These are phyloP conservation scores for Trichogramma pretiosum DNA, from an alignment of 1,140 invertebrate species.

Conservation along the genomic window DNA sequence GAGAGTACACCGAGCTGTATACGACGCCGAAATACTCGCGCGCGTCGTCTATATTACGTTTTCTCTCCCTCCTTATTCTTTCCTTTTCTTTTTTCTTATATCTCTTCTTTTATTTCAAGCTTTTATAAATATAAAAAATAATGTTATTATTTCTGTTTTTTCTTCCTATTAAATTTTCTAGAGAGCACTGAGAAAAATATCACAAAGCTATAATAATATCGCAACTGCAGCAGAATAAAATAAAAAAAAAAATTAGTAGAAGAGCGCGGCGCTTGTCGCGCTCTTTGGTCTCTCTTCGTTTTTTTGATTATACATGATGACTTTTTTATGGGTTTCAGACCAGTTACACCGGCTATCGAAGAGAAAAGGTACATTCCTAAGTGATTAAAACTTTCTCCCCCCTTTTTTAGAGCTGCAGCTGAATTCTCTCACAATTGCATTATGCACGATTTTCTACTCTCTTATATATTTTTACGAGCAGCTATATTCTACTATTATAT, in stretches of 20 bases:
- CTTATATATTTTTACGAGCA: constrained; percentile 5
- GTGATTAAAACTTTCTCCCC: constrained; percentile 8
- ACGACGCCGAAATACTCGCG: not conserved
- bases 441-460: too few relatives aligned
- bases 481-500: not conserved
- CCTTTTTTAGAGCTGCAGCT: constrained; percentile 8
- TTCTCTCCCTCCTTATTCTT: not conserved
- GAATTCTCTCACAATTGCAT: constrained; percentile 8
- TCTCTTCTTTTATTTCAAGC: not conserved
- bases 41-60: not conserved
- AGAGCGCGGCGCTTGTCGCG: not conserved
- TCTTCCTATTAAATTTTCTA: too few relatives aligned
- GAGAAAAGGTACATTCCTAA: constrained; percentile 29
- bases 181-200: too few relatives aligned
- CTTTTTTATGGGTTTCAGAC: constrained; percentile 36
- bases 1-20: not conserved
- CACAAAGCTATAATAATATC: too few relatives aligned
- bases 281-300: too few relatives aligned
- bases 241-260: constrained; percentile 8
- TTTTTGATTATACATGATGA: constrained; percentile 24
- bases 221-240: too few relatives aligned
- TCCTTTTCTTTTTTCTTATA: not conserved
- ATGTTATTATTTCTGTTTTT: too few relatives aligned
- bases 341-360: constrained; percentile 34
- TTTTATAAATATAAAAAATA: too few relatives aligned